Evolutionary conservation across 1,140 invertebrate genomes (phyloP).

Genomic region (Bradynema listronoti): DNA sequence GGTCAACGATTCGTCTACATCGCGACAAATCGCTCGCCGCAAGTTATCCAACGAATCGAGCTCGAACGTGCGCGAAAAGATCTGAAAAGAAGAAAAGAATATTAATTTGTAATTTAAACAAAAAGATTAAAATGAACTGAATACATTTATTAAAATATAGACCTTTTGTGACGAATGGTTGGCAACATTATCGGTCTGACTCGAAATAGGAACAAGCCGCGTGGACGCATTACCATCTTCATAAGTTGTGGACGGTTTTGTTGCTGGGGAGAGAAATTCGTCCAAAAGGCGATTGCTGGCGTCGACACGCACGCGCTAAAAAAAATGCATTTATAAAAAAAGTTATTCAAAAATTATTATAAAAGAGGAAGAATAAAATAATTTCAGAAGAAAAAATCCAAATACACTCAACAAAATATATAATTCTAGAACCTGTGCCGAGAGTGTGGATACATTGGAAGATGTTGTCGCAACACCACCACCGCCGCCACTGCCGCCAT

Average conservation of each 20-base stretch:
- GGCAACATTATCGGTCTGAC: neutral
- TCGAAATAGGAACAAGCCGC: no score
- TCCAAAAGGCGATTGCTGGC: slow-evolving; percentile 19
- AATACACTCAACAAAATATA: neutral
- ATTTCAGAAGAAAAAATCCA: neutral
- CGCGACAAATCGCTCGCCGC: slow-evolving; percentile 18
- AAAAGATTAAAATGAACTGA: neutral
- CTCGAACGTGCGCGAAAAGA: slow-evolving; percentile 16
- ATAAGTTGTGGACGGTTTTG: neutral
- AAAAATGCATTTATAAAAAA: neutral
- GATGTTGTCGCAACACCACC: slow-evolving; percentile 2
- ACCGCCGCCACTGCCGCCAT: neutral
- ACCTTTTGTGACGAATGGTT: slow-evolving; percentile 2
- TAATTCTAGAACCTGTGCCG: neutral
- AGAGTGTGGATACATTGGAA: neutral
- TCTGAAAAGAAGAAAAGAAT: slow-evolving; percentile 14
- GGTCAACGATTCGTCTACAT: slow-evolving; percentile 17
- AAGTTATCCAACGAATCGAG: slow-evolving; percentile 21
- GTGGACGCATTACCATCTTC: no score
- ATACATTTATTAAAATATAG: slow-evolving; percentile 1
- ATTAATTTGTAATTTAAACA: neutral
- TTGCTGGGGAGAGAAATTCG: slow-evolving; percentile 11
- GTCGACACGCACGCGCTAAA: slow-evolving; percentile 24
- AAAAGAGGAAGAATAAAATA: neutral
- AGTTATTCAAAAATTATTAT: neutral